Conservation (phyloP, 2,797 vertebrate genomes). For the Setipinna tenuifilis region DNA sequence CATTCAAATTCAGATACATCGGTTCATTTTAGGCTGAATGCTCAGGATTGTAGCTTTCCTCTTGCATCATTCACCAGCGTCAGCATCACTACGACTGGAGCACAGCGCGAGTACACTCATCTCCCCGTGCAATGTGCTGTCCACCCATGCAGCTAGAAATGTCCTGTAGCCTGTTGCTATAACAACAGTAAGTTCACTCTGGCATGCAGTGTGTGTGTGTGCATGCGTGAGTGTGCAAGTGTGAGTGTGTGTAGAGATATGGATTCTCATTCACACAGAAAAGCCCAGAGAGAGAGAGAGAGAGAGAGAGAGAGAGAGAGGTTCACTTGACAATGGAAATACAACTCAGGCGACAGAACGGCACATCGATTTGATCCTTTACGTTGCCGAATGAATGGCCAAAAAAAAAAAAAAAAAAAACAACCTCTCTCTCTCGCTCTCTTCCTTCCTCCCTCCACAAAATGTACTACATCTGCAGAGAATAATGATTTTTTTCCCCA, state of each 20-base stretch:
- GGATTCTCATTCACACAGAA: conserved; percentile 21
- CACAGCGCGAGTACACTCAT: background rate
- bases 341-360: conserved; percentile 11
- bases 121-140: conserved; percentile 24
- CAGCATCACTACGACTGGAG: background rate
- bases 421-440: background rate
- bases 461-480: background rate
- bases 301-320: no score
- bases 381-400: background rate
- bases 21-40: background rate
- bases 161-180: conserved; percentile 56
- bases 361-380: conserved; percentile 23
- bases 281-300: conserved; percentile 12
- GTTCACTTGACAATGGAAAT: conserved; percentile 10
- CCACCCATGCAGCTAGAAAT: conserved; percentile 44
- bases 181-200: conserved; percentile 46
- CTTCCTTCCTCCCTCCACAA: background rate
- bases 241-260: background rate
- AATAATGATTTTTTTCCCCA: background rate
- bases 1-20: background rate
- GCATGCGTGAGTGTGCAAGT: no score
- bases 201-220: conserved; percentile 32
- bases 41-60: background rate
- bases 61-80: background rate
- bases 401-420: background rate